A percentile compares a stretch with the other conserved stretches of the same genome.
These are phyloP conservation scores for Eupeodes luniger DNA, from an alignment of 2,888 invertebrate species.

Conservation along the genomic window DNA sequence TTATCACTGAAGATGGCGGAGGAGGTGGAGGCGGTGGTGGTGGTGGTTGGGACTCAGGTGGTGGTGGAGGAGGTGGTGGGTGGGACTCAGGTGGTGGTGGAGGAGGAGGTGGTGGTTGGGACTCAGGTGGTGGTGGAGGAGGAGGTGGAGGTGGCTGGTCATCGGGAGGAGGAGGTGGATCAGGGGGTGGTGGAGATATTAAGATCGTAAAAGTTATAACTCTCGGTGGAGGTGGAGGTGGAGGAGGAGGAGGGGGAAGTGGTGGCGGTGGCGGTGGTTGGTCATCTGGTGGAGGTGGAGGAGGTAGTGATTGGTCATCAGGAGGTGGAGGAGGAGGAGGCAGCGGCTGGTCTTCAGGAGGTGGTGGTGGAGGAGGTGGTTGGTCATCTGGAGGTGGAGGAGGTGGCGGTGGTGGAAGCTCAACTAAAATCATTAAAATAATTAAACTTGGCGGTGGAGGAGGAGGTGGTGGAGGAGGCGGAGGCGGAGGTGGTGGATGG, in stretches of 20 bases:
- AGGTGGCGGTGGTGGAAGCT: slow-evolving; percentile 55
- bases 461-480: slow-evolving; percentile 46
- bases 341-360: slow-evolving; percentile 69
- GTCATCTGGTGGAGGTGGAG: slow-evolving; percentile 60
- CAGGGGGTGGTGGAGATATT: slow-evolving; percentile 48
- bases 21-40: slow-evolving; percentile 45
- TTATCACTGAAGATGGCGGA: slow-evolving; percentile 71
- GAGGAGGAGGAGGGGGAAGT: slow-evolving; percentile 68
- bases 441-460: slow-evolving; percentile 60
- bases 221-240: slow-evolving; percentile 36
- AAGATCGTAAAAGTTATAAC: slow-evolving; percentile 74
- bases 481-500: slow-evolving; percentile 57
- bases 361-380: slow-evolving; percentile 71
- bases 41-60: slow-evolving; percentile 78
- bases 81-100: slow-evolving; percentile 70
- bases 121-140: slow-evolving; percentile 72
- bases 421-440: slow-evolving; percentile 73
- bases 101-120: slow-evolving; percentile 69
- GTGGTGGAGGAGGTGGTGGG: slow-evolving; percentile 78
- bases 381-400: slow-evolving; percentile 73
- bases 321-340: slow-evolving; percentile 62
- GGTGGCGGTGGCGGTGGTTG: slow-evolving; percentile 69
- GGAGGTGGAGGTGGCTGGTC: slow-evolving; percentile 40
- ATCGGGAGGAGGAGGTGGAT: slow-evolving; percentile 51
- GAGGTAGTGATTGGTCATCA: slow-evolving; percentile 71